Evolutionary conservation across 2,797 vertebrate genomes (phyloP), one percentile per base, ranked within the genome.

Genomic region (Hoplostethus atlanticus): DNA sequence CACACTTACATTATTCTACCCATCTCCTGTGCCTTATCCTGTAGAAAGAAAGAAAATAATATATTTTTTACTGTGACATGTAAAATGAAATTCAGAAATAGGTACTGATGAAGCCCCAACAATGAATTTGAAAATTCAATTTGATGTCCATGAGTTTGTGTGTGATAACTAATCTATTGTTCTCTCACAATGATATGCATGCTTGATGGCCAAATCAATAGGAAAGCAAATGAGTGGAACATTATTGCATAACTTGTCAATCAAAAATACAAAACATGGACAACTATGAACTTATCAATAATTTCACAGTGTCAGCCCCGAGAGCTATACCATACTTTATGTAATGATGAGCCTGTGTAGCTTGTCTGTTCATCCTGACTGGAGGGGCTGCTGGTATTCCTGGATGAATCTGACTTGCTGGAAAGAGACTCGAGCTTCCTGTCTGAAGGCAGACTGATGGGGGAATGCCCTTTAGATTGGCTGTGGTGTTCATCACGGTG

Each of bases 1-100:
- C 5, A 50, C 58, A 93, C 94, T 95, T 81, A 96, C 94, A 87
- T 89, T 68, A 93, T 90, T 87, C 40, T 87, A 12, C 87, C 84
- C 50, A 87, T 34, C 50, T 93, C 92, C n/a, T 85, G 76, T 38
- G 66, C 28, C 44, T 80, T 89, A 70, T 92, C 92, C 94, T 95
- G 79, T 52, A 56, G 11, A 70, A 83, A 47, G 62, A 58, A 80
- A 56, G 11, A 75, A 79, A 57, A 68, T 7, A 55, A 15, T 28
- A 28, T 28, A 28, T 31, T 73, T 72, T 60, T 42, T 62, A 50
- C 11, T 40, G 46, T 5, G 11, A 47, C 5, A 25, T 65, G 59
- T 4, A 71, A 53, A 25, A 34, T 64, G 5, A 38, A 10, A 59
- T 40, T 79, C 4, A 47, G 40, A 62, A 70, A 59, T 38, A 51